A percentile compares a stretch with the other conserved stretches of the same genome.
Conservation (phyloP, 2,888 invertebrate species). For the Hyposoter didymator region DNA sequence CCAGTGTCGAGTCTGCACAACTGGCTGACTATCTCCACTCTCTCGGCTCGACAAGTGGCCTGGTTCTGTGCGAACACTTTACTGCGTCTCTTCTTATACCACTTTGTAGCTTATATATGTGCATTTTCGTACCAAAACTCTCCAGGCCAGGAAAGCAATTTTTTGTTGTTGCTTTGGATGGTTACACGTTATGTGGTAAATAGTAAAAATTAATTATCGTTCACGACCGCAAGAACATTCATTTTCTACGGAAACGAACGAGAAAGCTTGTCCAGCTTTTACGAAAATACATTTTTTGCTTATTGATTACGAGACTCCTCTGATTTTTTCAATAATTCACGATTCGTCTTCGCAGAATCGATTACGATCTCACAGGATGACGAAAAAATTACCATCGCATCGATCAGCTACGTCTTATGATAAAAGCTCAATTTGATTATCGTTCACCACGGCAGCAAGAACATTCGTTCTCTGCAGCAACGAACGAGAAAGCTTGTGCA, state of each 20-base stretch:
- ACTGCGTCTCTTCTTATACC: constrained; percentile 48
- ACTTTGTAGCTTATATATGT: constrained; percentile 12
- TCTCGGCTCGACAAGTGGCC: constrained; percentile 67
- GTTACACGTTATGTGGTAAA: too few species aligned
- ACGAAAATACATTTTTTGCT: too few species aligned
- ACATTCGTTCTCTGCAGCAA: constrained; percentile 22
- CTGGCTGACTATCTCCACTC: constrained; percentile 62
- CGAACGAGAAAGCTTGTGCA: constrained; percentile 27
- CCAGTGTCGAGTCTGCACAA: constrained; percentile 59
- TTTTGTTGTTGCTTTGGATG: too few species aligned
- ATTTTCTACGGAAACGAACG: too few species aligned
- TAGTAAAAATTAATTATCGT: too few species aligned
- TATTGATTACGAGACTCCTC: background rate
- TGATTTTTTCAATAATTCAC: background rate
- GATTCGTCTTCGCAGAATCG: background rate
- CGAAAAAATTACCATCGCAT: constrained; percentile 19
- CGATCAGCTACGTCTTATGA: constrained; percentile 29
- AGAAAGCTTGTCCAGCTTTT: too few species aligned
- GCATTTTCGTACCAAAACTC: constrained; percentile 9
- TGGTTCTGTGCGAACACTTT: constrained; percentile 67
- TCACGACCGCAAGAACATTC: too few species aligned
- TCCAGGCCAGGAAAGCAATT: too few species aligned
- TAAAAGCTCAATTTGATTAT: constrained; percentile 32
- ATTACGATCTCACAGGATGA: constrained; percentile 14
- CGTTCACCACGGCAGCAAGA: background rate